A percentile compares a stretch with the other conserved stretches of the same genome.
Evolutionary conservation across 2,888 invertebrate genomes (phyloP).

Genomic region (Melieria crassipennis): DNA sequence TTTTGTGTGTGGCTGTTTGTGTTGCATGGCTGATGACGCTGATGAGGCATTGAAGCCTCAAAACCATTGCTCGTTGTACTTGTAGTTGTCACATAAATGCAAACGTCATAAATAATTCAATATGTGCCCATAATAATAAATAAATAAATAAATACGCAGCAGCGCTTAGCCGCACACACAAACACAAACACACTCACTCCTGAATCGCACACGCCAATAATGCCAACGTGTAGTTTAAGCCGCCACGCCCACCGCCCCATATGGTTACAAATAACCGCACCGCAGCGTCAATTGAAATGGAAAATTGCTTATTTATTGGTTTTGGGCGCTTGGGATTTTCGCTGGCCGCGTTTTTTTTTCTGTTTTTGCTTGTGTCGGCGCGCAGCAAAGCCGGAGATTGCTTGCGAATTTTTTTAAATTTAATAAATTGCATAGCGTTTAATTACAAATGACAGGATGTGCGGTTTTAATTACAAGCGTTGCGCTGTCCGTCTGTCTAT

Average conservation of each 20-base stretch:
- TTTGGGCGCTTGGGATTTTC: not conserved
- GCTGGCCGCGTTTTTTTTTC: not conserved
- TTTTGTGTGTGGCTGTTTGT: not conserved
- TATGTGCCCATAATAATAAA: too few species aligned
- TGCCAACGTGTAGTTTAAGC: too few species aligned
- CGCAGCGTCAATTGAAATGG: conserved; percentile 5
- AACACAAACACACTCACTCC: not conserved
- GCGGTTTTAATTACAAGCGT: conserved; percentile 18
- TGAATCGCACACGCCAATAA: too few species aligned
- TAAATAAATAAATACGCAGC: too few species aligned
- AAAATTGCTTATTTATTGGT: conserved; percentile 22
- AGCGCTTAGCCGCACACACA: too few species aligned
- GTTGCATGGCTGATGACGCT: not conserved
- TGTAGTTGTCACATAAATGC: not conserved
- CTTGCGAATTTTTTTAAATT: conserved; percentile 8
- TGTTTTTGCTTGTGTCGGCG: too few species aligned
- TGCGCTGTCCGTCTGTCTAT: too few species aligned
- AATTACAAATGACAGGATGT: conserved; percentile 25
- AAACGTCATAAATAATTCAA: not conserved
- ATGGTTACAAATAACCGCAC: not conserved
- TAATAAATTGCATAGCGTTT: conserved; percentile 20
- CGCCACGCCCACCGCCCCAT: too few species aligned
- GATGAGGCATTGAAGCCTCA: conserved; percentile 10
- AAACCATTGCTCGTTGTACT: not conserved
- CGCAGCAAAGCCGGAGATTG: too few species aligned